Percentiles rank a stretch among this genome's conserved stretches.
Evolutionary conservation across 2,888 invertebrate species (phyloP).

Genomic region (Agrochola lota): DNA sequence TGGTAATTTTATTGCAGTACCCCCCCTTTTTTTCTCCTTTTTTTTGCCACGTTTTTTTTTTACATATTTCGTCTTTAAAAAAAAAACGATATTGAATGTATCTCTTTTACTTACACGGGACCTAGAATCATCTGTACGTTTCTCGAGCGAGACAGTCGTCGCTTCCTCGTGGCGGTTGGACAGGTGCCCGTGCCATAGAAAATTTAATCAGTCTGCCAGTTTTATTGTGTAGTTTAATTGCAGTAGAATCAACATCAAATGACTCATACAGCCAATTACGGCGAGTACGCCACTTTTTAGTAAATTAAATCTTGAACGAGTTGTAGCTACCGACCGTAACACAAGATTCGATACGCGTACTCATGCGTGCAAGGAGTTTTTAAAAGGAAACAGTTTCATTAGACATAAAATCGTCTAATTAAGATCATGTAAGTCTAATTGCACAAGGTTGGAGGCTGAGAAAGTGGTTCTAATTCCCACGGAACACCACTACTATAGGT

Average conservation of each 20-base stretch:
- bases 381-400: constrained; percentile 63
- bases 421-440: constrained; percentile 28
- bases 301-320: constrained; percentile 59
- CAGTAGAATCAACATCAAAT: constrained; percentile 40
- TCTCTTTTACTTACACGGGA: background rate
- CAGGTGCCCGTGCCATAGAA: constrained; percentile 14
- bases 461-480: background rate
- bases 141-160: background rate
- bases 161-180: background rate
- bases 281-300: constrained; percentile 54
- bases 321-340: constrained; percentile 69
- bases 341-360: constrained; percentile 69
- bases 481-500: background rate
- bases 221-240: constrained; percentile 31
- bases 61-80: too few species aligned
- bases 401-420: constrained; percentile 40
- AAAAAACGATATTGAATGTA: background rate
- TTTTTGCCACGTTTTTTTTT: too few species aligned
- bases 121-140: background rate
- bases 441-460: constrained; percentile 4
- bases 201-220: constrained; percentile 17
- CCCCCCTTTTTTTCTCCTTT: too few species aligned
- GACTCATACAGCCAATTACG: constrained; percentile 52
- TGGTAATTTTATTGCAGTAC: too few species aligned
- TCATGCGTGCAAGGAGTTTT: constrained; percentile 68